Percentiles rank a stretch among this genome's conserved stretches.
Conservation (phyloP, 2,113 vertebrate species). For the Boulengeromyrus knoepffleri region DNA sequence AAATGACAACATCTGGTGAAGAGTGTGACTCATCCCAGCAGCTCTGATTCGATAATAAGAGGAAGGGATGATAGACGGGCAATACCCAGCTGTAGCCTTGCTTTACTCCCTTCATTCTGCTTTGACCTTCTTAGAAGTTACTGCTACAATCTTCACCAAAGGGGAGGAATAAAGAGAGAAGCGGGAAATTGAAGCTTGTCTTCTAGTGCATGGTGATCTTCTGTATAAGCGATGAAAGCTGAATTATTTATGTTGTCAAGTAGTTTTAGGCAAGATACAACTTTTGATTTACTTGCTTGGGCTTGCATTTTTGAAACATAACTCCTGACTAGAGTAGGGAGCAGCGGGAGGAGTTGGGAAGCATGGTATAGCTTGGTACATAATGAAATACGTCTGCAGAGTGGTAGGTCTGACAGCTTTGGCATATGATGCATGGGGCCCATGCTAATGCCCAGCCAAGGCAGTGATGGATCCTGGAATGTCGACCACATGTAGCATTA, state of each 20-base stretch:
- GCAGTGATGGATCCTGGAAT: constrained; percentile 90
- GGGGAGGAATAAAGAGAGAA: constrained; percentile 57
- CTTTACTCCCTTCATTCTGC: constrained; percentile 92
- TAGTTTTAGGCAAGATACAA: not conserved
- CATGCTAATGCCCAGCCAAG: constrained; percentile 87
- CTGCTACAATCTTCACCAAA: constrained; percentile 79
- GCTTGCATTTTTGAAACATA: not conserved
- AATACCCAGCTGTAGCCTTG: constrained; percentile 92
- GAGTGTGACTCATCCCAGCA: constrained; percentile 96
- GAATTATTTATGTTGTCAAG: not conserved
- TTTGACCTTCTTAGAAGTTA: constrained; percentile 94
- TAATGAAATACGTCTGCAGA: constrained; percentile 68
- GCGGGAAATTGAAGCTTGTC: constrained; percentile 45
- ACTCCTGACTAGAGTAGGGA: not conserved
- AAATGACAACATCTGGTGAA: constrained; percentile 99
- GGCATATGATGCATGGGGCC: constrained; percentile 83
- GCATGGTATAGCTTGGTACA: constrained; percentile 44
- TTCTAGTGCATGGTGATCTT: not conserved
- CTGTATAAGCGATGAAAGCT: not conserved
- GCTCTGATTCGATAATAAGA: constrained; percentile 99
- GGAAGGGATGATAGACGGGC: constrained; percentile 74
- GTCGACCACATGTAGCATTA: constrained; percentile 98
- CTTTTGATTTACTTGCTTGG: constrained; percentile 55
- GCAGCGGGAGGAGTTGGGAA: not conserved
- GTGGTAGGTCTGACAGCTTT: constrained; percentile 82